A percentile compares a stretch with the other conserved stretches of the same genome.
These are phyloP conservation scores for Eriosoma lanigerum DNA, from an alignment of 1,140 invertebrate species.

Conservation along the genomic window DNA sequence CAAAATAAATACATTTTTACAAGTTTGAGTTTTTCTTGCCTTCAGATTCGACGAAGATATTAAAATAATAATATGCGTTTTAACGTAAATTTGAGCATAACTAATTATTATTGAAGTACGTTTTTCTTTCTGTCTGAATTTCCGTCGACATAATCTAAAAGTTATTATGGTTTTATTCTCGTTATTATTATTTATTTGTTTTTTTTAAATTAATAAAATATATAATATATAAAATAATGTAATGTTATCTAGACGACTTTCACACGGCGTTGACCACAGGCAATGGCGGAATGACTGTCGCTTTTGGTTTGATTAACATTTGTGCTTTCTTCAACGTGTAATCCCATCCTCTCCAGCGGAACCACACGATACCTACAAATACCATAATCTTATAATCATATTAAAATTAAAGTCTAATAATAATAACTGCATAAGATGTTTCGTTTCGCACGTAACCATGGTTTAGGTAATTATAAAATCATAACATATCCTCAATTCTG, in stretches of 20 bases:
- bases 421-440: conserved; percentile 52
- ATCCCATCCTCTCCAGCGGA: conserved; percentile 91
- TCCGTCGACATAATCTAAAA: no score
- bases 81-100: background rate
- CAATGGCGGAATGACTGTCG: conserved; percentile 27
- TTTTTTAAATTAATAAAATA: no score
- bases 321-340: conserved; percentile 84
- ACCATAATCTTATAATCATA: background rate
- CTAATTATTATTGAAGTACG: background rate
- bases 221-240: no score
- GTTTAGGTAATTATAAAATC: no score
- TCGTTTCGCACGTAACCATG: background rate
- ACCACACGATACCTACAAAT: conserved; percentile 88
- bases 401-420: no score
- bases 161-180: background rate
- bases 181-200: background rate
- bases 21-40: background rate
- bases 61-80: background rate
- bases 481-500: no score
- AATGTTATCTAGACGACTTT: no score
- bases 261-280: conserved; percentile 22
- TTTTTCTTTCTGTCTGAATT: no score
- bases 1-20: conserved; percentile 45
- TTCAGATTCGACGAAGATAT: background rate
- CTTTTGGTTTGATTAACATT: conserved; percentile 88